Evolutionary conservation across 2,113 vertebrate genomes (phyloP), one percentile per base, ranked within the genome.

Genomic region (Poicephalus meyeri): DNA sequence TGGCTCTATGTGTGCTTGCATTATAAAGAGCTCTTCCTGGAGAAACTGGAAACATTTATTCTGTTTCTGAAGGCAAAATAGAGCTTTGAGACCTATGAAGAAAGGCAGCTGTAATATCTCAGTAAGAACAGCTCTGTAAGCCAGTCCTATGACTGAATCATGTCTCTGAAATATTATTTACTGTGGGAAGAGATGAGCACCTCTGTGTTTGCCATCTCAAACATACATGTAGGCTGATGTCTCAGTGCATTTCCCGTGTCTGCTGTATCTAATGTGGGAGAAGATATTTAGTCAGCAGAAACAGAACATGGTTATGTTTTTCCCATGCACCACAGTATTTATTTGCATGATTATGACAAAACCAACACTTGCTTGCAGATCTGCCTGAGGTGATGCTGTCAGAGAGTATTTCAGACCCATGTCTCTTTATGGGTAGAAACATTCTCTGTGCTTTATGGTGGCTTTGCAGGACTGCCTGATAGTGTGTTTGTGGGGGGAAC

Each of bases 211-310:
- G 41, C 58, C 39, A 10, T 78, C 58, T 37, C 41, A 10, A 5
- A 82, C 87, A 28, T 7, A 44, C 6, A 46, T 0, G 2, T 46
- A 10, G 82, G 63, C 52, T 84, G 77, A 53, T 69, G 64, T 74
- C 72, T 68, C 61, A 71, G 12, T 0, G 0, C n/a, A 6, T 80
- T 74, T 72, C 49, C 72, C 5, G 0, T 17, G 56, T 56, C 63
- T 7, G 1, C 37, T 86, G 33, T 58, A 1, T 52, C 66, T 86
- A 6, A 39, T 53, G 44, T 39, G 37, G 70, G 78, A 86, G 49
- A 85, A 35, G 11, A 9, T 56, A 83, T 70, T 94, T 72, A 64
- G 46, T 91, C 92, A 95, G 80, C 83, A 93, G 28, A 76, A 88
- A 39, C 2, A 63, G 47, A 72, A 41, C 17, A 5, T 26, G 7